Conservation (phyloP, 2,888 invertebrate species). For the Pyrrhosoma nymphula region DNA sequence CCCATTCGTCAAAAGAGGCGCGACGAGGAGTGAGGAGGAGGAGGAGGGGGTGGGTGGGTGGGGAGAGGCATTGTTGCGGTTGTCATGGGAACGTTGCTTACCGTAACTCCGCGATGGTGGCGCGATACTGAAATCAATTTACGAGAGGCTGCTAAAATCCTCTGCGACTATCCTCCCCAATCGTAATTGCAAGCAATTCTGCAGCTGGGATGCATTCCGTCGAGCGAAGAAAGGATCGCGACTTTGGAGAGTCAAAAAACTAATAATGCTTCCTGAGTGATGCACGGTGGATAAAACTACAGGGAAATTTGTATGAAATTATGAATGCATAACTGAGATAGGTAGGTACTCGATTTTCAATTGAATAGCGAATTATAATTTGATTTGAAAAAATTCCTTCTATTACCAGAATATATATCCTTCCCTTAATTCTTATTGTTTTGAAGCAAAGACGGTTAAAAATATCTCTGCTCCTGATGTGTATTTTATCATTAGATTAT, state of each 20-base stretch:
- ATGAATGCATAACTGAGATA: no score
- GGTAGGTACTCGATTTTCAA: no score
- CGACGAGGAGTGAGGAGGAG: not conserved
- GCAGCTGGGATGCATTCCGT: not conserved
- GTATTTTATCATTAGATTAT: no score
- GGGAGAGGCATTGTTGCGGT: not conserved
- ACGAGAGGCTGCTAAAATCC: not conserved
- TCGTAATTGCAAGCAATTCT: not conserved
- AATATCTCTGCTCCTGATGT: no score
- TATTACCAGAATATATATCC: no score
- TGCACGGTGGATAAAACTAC: no score
- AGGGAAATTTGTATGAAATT: no score
- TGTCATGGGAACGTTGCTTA: conserved; percentile 33
- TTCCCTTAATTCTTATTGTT: no score
- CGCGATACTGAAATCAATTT: conserved; percentile 2
- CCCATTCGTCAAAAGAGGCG: not conserved
- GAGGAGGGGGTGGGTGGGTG: not conserved
- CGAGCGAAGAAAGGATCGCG: not conserved
- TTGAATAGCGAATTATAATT: no score
- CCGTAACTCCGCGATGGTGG: not conserved
- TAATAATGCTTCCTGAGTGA: not conserved
- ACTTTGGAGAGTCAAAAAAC: not conserved
- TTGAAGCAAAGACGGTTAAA: no score
- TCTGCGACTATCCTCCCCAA: not conserved
- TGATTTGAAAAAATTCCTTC: no score